phyloP scores from a whole-genome alignment of 2,888 invertebrate genomes.

The Molanna angustata region DNA sequence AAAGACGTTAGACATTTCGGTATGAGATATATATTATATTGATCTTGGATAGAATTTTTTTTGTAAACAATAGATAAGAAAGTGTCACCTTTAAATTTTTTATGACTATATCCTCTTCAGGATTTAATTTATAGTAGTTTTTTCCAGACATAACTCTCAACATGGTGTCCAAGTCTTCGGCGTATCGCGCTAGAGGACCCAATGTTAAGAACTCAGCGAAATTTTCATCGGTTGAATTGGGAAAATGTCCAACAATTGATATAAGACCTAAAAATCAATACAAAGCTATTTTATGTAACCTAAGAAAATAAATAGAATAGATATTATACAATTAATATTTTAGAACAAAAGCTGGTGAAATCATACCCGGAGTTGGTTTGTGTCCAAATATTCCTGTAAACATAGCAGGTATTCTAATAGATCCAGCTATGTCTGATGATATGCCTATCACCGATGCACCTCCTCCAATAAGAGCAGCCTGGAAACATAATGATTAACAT shows the following conservation, averaged over 20 bases:
- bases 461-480: constrained; percentile 70
- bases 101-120: constrained; percentile 53
- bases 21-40: too few species aligned
- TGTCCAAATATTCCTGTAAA: constrained; percentile 88
- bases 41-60: too few species aligned
- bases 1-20: too few species aligned
- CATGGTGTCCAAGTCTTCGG: constrained; percentile 69
- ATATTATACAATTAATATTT: too few species aligned
- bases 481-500: too few species aligned
- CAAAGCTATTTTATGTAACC: background rate
- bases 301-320: constrained; percentile 1
- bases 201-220: constrained; percentile 55
- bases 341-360: too few species aligned
- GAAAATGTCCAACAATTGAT: constrained; percentile 61
- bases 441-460: constrained; percentile 77
- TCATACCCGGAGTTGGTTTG: constrained; percentile 75
- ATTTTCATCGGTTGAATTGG: constrained; percentile 47
- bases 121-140: constrained; percentile 43
- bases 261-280: constrained; percentile 46
- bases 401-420: constrained; percentile 80
- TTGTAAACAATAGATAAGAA: too few species aligned
- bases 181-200: constrained; percentile 77
- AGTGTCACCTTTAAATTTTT: constrained; percentile 48
- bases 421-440: constrained; percentile 85
- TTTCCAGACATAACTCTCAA: constrained; percentile 60